Base-by-base conservation (phyloP, 1,140 invertebrate species). In the Tetragonula clypearis region DNA sequence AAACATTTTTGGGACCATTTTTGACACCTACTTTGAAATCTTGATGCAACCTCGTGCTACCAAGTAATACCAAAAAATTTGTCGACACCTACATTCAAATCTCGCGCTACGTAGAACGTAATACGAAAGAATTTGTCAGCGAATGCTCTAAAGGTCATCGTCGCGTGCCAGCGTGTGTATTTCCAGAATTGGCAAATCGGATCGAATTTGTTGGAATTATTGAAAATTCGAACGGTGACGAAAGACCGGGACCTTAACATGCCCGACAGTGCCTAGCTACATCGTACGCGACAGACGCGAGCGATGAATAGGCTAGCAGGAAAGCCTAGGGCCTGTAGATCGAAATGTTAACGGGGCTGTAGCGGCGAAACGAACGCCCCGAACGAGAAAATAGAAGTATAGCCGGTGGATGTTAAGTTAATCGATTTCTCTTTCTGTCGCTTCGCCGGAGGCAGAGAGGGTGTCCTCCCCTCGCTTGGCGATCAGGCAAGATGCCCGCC, bases 391-490 rank as follows among this genome's bases (percentile, higher is more conserved):
- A 78, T 53, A 68, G 35, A 62, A 68, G 30, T 79, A 75, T 23
- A 85, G 76, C 74, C 74, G 60, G 65, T 79, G 58, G 87, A 88
- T 86, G 80, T 86, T 88, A 88, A 88, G 83, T 88, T 86, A 89
- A 89, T 89, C 88, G 88, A 89, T 89, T 89, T 89, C 87, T 89
- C 84, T 86, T 88, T 89, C 90, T 87, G 87, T 88, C 88, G 84
- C 79, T 86, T 86, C 86, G 76, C 66, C 86, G 41, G 41, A 6
- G 8, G 41, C 35, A 77, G 68, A 68, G 84, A 71, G 66, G 77
- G 81, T 80, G 71, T 81, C 84, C 85, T 88, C 88, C 23, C 26
- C 83, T 87, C 74, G 66, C 26, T 85, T 87, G 60, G 76, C 81
- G 88, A 90, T 90, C 88, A 90, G 69, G 82, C 88, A 85, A 90